These are phyloP conservation scores for Eupleurogrammus muticus DNA, from an alignment of 2,797 vertebrate genomes.

Conservation along the genomic window DNA sequence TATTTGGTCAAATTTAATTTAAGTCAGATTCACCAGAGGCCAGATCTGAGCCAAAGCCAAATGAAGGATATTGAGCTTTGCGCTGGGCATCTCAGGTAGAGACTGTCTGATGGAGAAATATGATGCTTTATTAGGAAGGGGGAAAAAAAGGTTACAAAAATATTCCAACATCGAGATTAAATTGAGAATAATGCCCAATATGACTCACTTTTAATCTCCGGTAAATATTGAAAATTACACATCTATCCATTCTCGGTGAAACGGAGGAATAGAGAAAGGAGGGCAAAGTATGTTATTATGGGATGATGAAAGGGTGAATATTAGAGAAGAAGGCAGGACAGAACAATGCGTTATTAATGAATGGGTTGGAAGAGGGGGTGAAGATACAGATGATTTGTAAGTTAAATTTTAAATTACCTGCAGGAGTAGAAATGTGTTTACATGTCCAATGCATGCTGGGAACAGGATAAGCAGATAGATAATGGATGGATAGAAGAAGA, in stretches of 20 bases:
- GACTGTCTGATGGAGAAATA: constrained; percentile 32
- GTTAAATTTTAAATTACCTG: neutral
- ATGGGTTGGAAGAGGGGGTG: neutral
- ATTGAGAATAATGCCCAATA: constrained; percentile 21
- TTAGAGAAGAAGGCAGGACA: neutral
- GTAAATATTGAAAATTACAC: constrained; percentile 29
- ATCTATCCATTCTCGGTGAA: neutral
- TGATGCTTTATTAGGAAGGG: constrained; percentile 15
- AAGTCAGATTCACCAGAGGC: constrained; percentile 34
- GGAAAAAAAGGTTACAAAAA: constrained; percentile 15
- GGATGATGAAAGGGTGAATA: neutral
- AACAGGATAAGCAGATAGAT: neutral
- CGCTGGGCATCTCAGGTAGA: constrained; percentile 27
- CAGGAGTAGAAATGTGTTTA: neutral
- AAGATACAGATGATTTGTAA: neutral
- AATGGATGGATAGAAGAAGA: neutral
- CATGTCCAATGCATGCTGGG: neutral
- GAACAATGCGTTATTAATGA: neutral
- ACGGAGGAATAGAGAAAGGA: neutral
- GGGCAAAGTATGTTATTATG: neutral
- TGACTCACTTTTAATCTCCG: constrained; percentile 21
- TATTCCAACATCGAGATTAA: constrained; percentile 12
- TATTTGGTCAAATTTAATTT: constrained; percentile 71
- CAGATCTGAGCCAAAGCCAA: constrained; percentile 25
- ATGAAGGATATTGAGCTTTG: constrained; percentile 43